Conservation (phyloP, 2,797 vertebrate genomes). For the Scarus forsteni region DNA sequence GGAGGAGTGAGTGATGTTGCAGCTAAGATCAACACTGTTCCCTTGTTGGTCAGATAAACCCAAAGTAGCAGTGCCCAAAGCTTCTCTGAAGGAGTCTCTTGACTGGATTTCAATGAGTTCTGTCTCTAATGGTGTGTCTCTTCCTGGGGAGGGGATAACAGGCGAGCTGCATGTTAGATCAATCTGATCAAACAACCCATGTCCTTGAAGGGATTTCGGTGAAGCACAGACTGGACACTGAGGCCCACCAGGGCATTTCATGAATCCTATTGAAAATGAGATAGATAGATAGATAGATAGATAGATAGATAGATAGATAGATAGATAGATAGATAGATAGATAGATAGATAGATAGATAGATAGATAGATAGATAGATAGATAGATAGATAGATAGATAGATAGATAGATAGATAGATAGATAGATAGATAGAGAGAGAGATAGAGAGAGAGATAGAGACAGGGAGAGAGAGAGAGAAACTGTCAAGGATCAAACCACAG, state of each 20-base stretch:
- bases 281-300: no score
- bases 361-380: no score
- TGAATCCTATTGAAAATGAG: constrained; percentile 80
- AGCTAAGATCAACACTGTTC: constrained; percentile 86
- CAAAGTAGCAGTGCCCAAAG: constrained; percentile 85
- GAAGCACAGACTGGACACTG: constrained; percentile 88
- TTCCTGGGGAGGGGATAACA: constrained; percentile 81
- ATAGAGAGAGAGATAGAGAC: no score
- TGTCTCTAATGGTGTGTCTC: constrained; percentile 63
- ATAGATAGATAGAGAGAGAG: no score
- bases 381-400: no score
- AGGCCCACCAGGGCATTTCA: constrained; percentile 90
- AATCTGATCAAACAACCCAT: constrained; percentile 83
- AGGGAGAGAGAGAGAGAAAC: no score
- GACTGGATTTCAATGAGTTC: constrained; percentile 68
- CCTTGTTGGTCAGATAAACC: constrained; percentile 92
- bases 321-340: no score
- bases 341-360: no score
- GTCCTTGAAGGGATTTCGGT: constrained; percentile 81
- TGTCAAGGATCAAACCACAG: no score
- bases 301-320: no score
- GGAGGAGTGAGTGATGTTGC: constrained; percentile 83
- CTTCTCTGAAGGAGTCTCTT: constrained; percentile 73
- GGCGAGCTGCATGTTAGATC: constrained; percentile 86
- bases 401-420: no score